Percentiles rank a stretch among this genome's conserved stretches.
These are phyloP conservation scores for Rhynchophorus ferrugineus DNA, from an alignment of 1,140 invertebrate genomes.

Conservation along the genomic window DNA sequence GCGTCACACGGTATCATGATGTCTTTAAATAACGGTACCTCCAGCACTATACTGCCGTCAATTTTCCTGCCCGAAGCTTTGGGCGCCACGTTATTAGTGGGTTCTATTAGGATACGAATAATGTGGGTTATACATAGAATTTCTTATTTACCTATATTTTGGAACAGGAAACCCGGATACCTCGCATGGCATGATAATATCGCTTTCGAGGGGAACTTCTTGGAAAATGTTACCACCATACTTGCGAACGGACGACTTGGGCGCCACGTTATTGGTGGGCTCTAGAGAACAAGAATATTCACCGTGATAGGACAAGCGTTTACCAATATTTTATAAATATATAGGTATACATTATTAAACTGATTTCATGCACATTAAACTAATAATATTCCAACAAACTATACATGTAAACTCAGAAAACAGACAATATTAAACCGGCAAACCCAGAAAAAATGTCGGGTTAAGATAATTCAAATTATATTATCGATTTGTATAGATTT, in stretches of 20 bases:
- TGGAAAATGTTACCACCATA: conserved; percentile 53
- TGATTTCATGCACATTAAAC: too few species aligned
- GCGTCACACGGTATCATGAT: conserved; percentile 50
- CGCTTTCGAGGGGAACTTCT: conserved; percentile 15
- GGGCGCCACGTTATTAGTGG: conserved; percentile 58
- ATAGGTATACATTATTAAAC: too few species aligned
- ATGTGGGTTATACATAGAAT: neutral
- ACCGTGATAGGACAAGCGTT: too few species aligned
- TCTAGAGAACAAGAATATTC: too few species aligned
- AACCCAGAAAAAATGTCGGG: too few species aligned
- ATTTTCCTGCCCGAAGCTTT: conserved; percentile 53
- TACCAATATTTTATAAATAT: too few species aligned
- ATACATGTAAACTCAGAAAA: too few species aligned
- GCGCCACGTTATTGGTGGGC: conserved; percentile 58
- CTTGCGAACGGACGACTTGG: conserved; percentile 53
- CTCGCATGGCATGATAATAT: conserved; percentile 47
- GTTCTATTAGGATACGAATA: conserved; percentile 45
- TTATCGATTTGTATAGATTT: too few species aligned
- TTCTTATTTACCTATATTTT: conserved; percentile 46
- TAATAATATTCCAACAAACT: too few species aligned
- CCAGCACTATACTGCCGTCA: conserved; percentile 52
- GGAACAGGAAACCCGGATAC: conserved; percentile 52
- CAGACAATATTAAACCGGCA: too few species aligned
- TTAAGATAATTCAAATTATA: too few species aligned
- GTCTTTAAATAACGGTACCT: conserved; percentile 20